A percentile compares a stretch with the other conserved stretches of the same genome.
phyloP scores from a whole-genome alignment of 2,888 invertebrate genomes.

The Cryptocheilus praepositus region DNA sequence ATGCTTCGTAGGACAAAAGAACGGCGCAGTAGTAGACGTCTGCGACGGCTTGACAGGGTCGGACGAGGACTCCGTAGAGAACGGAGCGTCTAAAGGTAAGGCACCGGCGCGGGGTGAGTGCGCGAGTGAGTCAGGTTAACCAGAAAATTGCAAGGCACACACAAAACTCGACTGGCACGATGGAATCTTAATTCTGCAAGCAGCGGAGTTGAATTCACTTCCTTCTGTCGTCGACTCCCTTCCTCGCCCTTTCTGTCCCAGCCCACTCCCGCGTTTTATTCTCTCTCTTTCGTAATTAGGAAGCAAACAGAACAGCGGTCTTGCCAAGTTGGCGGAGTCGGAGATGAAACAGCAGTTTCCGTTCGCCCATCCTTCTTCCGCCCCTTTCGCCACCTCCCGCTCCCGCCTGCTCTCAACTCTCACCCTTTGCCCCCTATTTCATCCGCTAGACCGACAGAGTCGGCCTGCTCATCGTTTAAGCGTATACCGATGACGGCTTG shows the following conservation, averaged over 20 bases:
- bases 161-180: slow-evolving; percentile 60
- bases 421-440: not conserved
- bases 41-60: not conserved
- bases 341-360: slow-evolving; percentile 69
- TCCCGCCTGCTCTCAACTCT: slow-evolving; percentile 14
- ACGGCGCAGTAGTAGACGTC: too few relatives aligned
- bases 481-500: too few relatives aligned
- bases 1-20: too few relatives aligned
- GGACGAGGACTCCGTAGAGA: not conserved
- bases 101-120: not conserved
- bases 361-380: slow-evolving; percentile 52
- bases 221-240: slow-evolving; percentile 19
- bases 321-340: slow-evolving; percentile 67
- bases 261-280: slow-evolving; percentile 44
- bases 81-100: not conserved
- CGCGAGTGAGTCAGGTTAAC: slow-evolving; percentile 53
- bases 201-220: slow-evolving; percentile 50
- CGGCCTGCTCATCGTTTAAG: not conserved
- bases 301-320: slow-evolving; percentile 68
- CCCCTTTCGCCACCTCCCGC: slow-evolving; percentile 13
- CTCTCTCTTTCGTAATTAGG: slow-evolving; percentile 65
- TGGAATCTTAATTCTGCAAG: slow-evolving; percentile 66
- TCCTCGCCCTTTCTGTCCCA: slow-evolving; percentile 21
- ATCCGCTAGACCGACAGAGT: not conserved
- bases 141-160: slow-evolving; percentile 66